Percentiles rank a stretch among this genome's conserved stretches.
Evolutionary conservation across 2,888 invertebrate species (phyloP).

Genomic region (Margaritifera margaritifera): DNA sequence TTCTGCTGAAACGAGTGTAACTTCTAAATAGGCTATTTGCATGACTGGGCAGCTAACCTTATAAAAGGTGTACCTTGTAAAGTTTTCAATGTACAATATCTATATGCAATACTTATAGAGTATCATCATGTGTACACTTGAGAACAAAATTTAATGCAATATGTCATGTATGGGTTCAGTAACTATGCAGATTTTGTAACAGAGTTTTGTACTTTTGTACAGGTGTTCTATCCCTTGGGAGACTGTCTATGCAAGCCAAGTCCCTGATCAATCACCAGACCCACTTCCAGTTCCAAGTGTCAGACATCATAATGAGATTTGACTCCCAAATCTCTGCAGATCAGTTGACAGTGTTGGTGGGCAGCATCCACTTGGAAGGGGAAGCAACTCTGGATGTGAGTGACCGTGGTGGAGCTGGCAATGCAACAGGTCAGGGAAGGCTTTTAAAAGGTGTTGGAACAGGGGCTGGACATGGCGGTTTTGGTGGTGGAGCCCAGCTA

Average conservation of each 20-base stretch:
- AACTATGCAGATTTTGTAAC: background rate
- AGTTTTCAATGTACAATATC: no score
- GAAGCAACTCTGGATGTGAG: constrained; percentile 40
- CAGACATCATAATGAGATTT: constrained; percentile 50
- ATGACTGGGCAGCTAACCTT: no score
- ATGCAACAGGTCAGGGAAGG: constrained; percentile 18
- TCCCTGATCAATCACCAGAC: constrained; percentile 35
- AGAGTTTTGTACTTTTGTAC: constrained; percentile 3
- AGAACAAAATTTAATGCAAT: no score
- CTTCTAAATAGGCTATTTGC: no score
- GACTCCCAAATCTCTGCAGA: constrained; percentile 40
- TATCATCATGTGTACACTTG: no score
- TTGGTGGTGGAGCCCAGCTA: constrained; percentile 48
- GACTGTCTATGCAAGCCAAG: constrained; percentile 44
- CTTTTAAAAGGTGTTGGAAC: constrained; percentile 26
- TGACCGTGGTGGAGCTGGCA: constrained; percentile 22
- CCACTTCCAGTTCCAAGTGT: constrained; percentile 37
- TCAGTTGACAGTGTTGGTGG: constrained; percentile 37
- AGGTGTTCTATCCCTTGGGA: constrained; percentile 46
- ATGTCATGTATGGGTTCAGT: background rate
- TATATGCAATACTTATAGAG: no score
- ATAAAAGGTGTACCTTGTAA: no score
- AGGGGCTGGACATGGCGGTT: constrained; percentile 57
- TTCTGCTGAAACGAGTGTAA: no score
- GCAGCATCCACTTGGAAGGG: constrained; percentile 46